These are phyloP conservation scores for Drosophila lacertosa DNA, from an alignment of 1,140 invertebrate species.

Conservation along the genomic window DNA sequence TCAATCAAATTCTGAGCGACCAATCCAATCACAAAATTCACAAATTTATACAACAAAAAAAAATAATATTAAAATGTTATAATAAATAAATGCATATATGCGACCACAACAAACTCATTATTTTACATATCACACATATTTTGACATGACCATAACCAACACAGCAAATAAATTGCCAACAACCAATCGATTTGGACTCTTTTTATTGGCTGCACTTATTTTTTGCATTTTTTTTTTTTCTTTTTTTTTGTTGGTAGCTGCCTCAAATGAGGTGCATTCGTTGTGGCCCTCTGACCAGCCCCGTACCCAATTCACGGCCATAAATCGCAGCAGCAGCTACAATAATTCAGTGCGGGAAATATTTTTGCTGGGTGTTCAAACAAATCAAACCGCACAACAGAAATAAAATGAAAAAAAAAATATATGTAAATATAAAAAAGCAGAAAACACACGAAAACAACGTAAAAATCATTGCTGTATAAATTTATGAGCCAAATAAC, in stretches of 20 bases:
- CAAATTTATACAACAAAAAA: background rate
- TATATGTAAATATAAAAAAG: conserved; percentile 45
- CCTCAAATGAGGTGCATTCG: conserved; percentile 49
- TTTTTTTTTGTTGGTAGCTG: conserved; percentile 1
- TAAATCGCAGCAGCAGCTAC: conserved; percentile 69
- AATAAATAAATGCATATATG: conserved; percentile 53
- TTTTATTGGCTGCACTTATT: conserved; percentile 7
- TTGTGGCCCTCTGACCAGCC: conserved; percentile 11
- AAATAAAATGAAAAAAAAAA: conserved; percentile 14
- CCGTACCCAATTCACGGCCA: conserved; percentile 46
- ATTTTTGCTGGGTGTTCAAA: conserved; percentile 55
- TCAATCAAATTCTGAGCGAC: conserved; percentile 9
- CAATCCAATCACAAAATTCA: conserved; percentile 2
- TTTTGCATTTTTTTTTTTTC: background rate
- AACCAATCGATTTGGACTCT: conserved; percentile 63
- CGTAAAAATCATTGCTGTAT: conserved; percentile 71
- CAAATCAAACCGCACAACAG: conserved; percentile 50
- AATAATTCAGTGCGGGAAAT: conserved; percentile 64
- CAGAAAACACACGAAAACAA: conserved; percentile 46
- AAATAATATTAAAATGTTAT: conserved; percentile 23
- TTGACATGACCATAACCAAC: conserved; percentile 78
- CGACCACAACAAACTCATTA: conserved; percentile 79
- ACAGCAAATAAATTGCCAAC: conserved; percentile 70
- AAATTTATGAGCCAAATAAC: conserved; percentile 82
- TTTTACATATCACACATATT: conserved; percentile 80